These are phyloP conservation scores for Drosophila prostipennis DNA, from an alignment of 2,888 invertebrate species.

Conservation along the genomic window DNA sequence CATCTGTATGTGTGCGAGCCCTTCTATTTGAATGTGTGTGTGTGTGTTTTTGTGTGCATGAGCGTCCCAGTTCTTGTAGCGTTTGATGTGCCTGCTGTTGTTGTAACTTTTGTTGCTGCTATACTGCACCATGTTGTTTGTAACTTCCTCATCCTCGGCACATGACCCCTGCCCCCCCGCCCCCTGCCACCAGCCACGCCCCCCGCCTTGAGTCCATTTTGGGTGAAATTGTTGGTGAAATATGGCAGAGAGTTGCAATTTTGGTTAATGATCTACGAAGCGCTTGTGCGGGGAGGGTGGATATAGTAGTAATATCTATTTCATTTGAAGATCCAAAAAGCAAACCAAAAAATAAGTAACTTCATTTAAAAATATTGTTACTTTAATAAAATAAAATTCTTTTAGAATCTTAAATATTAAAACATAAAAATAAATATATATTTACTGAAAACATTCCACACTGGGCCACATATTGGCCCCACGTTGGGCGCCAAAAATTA, in stretches of 20 bases:
- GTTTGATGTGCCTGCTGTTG: constrained; percentile 45
- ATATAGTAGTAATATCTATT: background rate
- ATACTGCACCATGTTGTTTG: constrained; percentile 47
- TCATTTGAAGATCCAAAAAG: background rate
- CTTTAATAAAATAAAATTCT: too few species aligned
- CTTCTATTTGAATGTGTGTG: constrained; percentile 25
- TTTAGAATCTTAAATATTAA: too few species aligned
- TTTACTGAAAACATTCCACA: too few species aligned
- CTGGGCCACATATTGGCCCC: too few species aligned
- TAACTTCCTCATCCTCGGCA: constrained; percentile 35
- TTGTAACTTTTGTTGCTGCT: constrained; percentile 20
- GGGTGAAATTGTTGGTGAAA: constrained; percentile 18
- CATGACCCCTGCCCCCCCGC: constrained; percentile 12
- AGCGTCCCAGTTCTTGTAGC: constrained; percentile 44
- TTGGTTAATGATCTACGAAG: constrained; percentile 25
- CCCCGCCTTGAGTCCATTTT: background rate
- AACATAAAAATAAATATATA: too few species aligned
- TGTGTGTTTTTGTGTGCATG: constrained; percentile 1
- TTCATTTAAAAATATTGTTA: too few species aligned
- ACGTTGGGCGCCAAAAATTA: too few species aligned
- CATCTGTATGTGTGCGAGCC: constrained; percentile 24
- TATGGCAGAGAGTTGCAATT: background rate
- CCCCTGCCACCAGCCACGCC: background rate
- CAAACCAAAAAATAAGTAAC: background rate
- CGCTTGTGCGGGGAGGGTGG: background rate